These are phyloP conservation scores for Crax fasciolata DNA, from an alignment of 2,797 vertebrate species.

Conservation along the genomic window DNA sequence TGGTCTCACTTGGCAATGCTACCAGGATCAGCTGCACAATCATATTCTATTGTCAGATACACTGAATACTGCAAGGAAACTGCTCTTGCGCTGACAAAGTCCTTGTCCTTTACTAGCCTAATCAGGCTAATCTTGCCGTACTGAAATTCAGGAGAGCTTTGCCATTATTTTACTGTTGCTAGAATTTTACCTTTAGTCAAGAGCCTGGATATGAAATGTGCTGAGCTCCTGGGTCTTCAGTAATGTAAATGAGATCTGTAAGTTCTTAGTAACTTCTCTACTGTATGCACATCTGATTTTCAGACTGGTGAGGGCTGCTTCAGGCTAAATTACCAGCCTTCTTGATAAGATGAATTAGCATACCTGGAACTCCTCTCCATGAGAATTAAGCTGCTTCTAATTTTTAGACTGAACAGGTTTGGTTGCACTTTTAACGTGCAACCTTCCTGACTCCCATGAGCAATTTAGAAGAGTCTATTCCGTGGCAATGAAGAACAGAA, in stretches of 20 bases:
- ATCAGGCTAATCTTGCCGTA: not conserved
- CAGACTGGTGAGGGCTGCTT: not conserved
- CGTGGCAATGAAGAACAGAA: not conserved
- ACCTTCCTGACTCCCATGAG: not conserved
- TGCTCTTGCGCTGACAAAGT: not conserved
- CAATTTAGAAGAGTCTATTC: not conserved
- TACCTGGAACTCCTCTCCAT: not conserved
- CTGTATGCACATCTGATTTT: not conserved
- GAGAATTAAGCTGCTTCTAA: constrained; percentile 46
- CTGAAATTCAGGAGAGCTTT: not conserved
- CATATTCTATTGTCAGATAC: not conserved
- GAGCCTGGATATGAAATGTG: not conserved
- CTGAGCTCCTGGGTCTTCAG: not conserved
- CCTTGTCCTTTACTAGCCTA: not conserved
- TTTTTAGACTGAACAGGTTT: constrained; percentile 34
- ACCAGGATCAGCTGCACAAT: not conserved
- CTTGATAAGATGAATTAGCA: constrained; percentile 9
- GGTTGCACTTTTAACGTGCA: not conserved
- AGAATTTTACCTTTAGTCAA: not conserved
- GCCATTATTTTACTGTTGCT: not conserved
- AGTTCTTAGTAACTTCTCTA: not conserved
- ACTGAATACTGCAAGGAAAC: not conserved
- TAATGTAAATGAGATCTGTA: not conserved
- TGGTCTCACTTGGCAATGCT: fast-evolving
- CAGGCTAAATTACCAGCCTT: not conserved